Evolutionary conservation across 1,140 invertebrate species (phyloP).

Genomic region (Zophobas morio): DNA sequence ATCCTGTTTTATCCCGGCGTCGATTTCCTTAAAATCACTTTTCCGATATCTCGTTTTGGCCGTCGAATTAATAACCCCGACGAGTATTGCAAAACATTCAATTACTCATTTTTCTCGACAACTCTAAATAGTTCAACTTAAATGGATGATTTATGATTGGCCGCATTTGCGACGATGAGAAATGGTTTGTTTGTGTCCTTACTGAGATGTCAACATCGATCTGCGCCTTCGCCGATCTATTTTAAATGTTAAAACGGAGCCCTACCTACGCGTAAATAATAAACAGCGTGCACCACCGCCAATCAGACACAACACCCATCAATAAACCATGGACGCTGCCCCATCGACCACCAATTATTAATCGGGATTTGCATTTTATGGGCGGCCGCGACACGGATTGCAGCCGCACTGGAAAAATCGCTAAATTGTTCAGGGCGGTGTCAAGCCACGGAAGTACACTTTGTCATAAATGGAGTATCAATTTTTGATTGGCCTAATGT

Average conservation of each 20-base stretch:
- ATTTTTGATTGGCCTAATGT: no score
- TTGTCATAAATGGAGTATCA: no score
- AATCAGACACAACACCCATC: constrained; percentile 23
- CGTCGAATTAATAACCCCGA: constrained; percentile 10
- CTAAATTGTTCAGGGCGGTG: no score
- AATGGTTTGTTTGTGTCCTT: constrained; percentile 41
- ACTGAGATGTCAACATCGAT: constrained; percentile 21
- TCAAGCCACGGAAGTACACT: no score
- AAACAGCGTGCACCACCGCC: constrained; percentile 8
- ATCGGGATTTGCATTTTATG: background rate
- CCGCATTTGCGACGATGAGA: constrained; percentile 6
- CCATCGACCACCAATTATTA: background rate
- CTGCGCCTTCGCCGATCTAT: background rate
- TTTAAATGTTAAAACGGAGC: constrained; percentile 14
- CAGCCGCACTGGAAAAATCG: no score
- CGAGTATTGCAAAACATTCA: constrained; percentile 34
- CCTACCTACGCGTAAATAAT: constrained; percentile 7
- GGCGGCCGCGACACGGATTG: no score
- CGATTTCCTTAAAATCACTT: constrained; percentile 4
- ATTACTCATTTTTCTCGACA: constrained; percentile 38
- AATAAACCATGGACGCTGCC: background rate
- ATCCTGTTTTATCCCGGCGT: background rate
- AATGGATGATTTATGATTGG: constrained; percentile 40
- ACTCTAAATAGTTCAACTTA: constrained; percentile 41
- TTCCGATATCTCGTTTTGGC: background rate